Evolutionary conservation across 2,113 vertebrate species (phyloP).

Genomic region (Saimiri boliviensis): DNA sequence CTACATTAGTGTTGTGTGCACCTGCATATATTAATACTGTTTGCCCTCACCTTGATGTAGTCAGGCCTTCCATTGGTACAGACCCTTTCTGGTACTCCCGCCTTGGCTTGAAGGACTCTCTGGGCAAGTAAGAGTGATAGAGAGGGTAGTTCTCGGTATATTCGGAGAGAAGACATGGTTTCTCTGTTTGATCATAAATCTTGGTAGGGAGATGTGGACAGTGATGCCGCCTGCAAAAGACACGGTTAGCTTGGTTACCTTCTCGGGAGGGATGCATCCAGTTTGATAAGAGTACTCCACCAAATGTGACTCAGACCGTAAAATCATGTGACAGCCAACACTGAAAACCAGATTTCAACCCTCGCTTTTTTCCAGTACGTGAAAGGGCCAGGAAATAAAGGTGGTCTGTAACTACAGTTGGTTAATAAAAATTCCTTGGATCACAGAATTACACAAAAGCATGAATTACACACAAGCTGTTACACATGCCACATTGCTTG

Average conservation of each 20-base stretch:
- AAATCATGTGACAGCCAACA: background rate
- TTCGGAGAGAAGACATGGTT: conserved; percentile 78
- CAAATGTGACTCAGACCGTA: background rate
- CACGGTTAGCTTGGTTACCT: background rate
- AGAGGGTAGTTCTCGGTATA: conserved; percentile 77
- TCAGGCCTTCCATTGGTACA: conserved; percentile 77
- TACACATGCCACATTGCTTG: background rate
- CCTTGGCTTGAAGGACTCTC: conserved; percentile 78
- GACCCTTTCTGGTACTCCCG: background rate
- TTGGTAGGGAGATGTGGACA: conserved; percentile 77
- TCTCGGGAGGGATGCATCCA: background rate
- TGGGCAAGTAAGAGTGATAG: conserved; percentile 64
- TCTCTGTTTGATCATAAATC: conserved; percentile 75
- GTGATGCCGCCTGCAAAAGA: conserved; percentile 77
- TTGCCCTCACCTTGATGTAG: conserved; percentile 76
- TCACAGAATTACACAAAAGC: background rate
- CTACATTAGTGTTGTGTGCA: background rate
- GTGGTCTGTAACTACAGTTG: background rate
- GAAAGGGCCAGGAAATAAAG: background rate
- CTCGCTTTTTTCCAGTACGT: background rate
- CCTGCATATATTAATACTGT: no score
- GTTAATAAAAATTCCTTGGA: background rate
- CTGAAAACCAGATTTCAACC: background rate
- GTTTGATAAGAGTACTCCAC: background rate
- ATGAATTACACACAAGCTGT: background rate